Evolutionary conservation across 2,113 vertebrate species (phyloP).

Genomic region (human): DNA sequence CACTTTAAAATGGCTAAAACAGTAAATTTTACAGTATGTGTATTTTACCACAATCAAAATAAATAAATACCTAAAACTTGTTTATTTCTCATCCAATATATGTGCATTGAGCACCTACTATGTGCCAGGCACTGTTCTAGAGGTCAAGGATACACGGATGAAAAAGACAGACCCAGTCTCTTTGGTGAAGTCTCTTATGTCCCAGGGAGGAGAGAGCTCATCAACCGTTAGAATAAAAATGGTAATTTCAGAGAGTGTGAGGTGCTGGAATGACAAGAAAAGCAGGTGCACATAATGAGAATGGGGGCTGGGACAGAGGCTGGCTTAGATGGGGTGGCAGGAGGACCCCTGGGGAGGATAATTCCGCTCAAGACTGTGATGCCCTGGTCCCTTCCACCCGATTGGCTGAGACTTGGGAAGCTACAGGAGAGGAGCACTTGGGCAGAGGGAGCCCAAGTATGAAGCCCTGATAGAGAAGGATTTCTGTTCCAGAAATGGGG

Average conservation of each 20-base stretch:
- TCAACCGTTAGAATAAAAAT: not conserved
- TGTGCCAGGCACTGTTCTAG: too few relatives aligned
- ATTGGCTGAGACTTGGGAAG: not conserved
- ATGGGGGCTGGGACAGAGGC: not conserved
- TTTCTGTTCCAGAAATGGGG: not conserved
- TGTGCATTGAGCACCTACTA: accelerated
- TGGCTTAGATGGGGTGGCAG: not conserved
- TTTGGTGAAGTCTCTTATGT: not conserved
- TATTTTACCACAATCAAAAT: not conserved
- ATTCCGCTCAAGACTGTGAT: not conserved
- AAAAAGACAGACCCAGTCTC: not conserved
- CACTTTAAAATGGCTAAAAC: not conserved
- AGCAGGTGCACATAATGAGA: not conserved
- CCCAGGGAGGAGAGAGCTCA: accelerated
- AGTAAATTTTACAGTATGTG: too few relatives aligned
- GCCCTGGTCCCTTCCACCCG: too few relatives aligned
- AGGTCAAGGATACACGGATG: accelerated
- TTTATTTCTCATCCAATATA: not conserved
- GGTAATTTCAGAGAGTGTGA: not conserved
- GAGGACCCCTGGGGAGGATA: not conserved
- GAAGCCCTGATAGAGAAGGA: too few relatives aligned
- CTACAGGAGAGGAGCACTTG: not conserved
- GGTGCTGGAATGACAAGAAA: accelerated
- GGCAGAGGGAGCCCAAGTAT: not conserved
- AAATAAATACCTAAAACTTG: not conserved